A percentile compares a stretch with the other conserved stretches of the same genome.
These are phyloP conservation scores for Atopsyche davidsoni DNA, from an alignment of 1,140 invertebrate genomes.

Conservation along the genomic window DNA sequence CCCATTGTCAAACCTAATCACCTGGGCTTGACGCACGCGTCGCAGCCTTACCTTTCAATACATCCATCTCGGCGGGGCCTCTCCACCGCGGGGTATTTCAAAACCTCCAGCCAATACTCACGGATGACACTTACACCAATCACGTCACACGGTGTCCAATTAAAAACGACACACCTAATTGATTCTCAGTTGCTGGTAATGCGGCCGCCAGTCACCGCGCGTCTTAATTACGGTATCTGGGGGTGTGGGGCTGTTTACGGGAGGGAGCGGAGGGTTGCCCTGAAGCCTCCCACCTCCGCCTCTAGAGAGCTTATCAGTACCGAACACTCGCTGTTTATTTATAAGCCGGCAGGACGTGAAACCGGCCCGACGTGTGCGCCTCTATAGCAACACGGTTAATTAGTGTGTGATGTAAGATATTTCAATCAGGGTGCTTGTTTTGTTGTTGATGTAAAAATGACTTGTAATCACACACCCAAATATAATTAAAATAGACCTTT, in stretches of 20 bases:
- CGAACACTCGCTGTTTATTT: constrained; percentile 28
- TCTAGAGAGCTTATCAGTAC: constrained; percentile 21
- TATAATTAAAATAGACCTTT: too few species aligned
- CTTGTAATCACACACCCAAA: too few species aligned
- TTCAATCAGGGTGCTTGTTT: too few species aligned
- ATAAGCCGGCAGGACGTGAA: too few species aligned
- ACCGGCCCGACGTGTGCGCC: constrained; percentile 2
- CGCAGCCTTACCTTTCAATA: too few species aligned
- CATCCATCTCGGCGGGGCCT: not conserved
- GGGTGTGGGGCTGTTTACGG: constrained; percentile 11
- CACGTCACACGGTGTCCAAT: constrained; percentile 13
- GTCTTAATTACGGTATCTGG: constrained; percentile 25
- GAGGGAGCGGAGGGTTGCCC: not conserved
- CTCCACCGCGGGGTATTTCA: not conserved
- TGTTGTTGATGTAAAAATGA: too few species aligned
- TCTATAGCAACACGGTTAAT: constrained; percentile 6
- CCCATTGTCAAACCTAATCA: too few species aligned
- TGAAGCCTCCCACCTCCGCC: not conserved
- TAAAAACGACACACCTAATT: constrained; percentile 23
- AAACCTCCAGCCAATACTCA: not conserved
- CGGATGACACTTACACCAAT: too few species aligned
- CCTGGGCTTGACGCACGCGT: too few species aligned
- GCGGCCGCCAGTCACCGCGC: constrained; percentile 19
- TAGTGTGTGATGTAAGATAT: too few species aligned
- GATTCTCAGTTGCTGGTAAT: constrained; percentile 21